Base-by-base conservation (phyloP, 2,888 invertebrate genomes). In the Palloptera scutellata region DNA sequence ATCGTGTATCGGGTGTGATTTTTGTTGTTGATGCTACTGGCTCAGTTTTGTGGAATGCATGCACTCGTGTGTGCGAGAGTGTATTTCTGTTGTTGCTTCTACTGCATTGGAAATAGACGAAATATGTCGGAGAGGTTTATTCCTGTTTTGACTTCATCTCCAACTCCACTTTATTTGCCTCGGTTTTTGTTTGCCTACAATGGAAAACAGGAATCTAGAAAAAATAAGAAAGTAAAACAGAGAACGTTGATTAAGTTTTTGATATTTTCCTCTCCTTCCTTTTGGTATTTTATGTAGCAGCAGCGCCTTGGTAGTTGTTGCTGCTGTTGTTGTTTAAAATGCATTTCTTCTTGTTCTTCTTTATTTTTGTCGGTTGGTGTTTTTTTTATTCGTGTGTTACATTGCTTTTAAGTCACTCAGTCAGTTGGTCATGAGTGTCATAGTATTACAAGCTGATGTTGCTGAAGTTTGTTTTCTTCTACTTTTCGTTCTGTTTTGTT, bases 381-480 rank as follows among this genome's bases (percentile, higher is more conserved):
- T 20, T 15, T 41, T 58, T 51, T 59, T 64, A 43, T 64, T 64
- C 57, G 52, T 41, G 1, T 5, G 48, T 8, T 48, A 66, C 71
- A 71, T 72, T 55, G 57, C 57, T 57, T 73, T 73, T 72, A 72
- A 73, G 74, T 76, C 76, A 79, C 75, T 79, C 81, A 80, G 80
- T 80, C 81, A 80, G 80, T 81, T 80, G 82, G 82, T 81, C 82
- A 81, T 79, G 77, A 77, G 81, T 77, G 75, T 77, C 77, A 76
- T 75, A 48, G 15, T 48, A 48, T 48, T 48, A 48, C 51, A 48
- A n/a, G 51, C 51, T 48, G 51, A 48, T 48, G 13, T 48, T 48
- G 51, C 51, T 48, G 51, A 13, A 48, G 15, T 48, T 48, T 13
- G 4, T 48, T 13, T 48, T 48, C 30, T 30, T 2, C 15, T 48